phyloP scores from a whole-genome alignment of 2,797 vertebrate genomes.

The Malacoctenus gilli region DNA sequence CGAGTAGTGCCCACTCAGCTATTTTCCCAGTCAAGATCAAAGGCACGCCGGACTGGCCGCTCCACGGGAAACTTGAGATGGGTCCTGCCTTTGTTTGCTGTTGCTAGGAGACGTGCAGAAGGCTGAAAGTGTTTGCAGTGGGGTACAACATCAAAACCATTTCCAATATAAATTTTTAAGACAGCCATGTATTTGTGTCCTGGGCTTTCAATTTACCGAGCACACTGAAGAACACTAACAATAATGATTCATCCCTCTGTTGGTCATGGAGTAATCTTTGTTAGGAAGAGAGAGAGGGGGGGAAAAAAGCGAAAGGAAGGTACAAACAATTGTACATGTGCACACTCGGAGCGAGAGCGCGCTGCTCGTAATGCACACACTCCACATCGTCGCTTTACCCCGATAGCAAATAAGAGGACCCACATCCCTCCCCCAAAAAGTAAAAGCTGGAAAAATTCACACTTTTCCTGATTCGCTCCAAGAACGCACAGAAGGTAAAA shows the following conservation, averaged over 20 bases:
- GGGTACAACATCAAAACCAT: constrained; percentile 86
- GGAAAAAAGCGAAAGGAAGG: too few relatives aligned
- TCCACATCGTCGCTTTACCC: constrained; percentile 1
- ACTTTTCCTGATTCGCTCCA: constrained; percentile 13
- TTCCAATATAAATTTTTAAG: constrained; percentile 85
- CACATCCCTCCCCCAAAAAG: constrained; percentile 8
- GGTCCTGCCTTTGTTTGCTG: constrained; percentile 87
- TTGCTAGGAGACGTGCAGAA: constrained; percentile 85
- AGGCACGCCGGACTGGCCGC: constrained; percentile 79
- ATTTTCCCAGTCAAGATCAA: constrained; percentile 85
- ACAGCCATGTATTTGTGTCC: constrained; percentile 78
- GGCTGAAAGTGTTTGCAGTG: constrained; percentile 85
- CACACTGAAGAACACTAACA: constrained; percentile 67
- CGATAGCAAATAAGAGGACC: not conserved
- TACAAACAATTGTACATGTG: constrained; percentile 31
- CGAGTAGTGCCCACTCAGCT: constrained; percentile 82
- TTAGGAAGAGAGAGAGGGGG: too few relatives aligned
- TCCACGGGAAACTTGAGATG: constrained; percentile 86
- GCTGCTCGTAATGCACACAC: constrained; percentile 19
- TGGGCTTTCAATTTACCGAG: constrained; percentile 71
- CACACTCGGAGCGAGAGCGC: constrained; percentile 22
- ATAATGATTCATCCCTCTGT: constrained; percentile 64
- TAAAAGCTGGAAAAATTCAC: constrained; percentile 27
- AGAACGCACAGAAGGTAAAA: constrained; percentile 29
- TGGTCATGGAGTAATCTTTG: constrained; percentile 55